Percentiles rank a stretch among this genome's conserved stretches.
Evolutionary conservation across 2,888 invertebrate genomes (phyloP).

Genomic region (Tyria jacobaeae): DNA sequence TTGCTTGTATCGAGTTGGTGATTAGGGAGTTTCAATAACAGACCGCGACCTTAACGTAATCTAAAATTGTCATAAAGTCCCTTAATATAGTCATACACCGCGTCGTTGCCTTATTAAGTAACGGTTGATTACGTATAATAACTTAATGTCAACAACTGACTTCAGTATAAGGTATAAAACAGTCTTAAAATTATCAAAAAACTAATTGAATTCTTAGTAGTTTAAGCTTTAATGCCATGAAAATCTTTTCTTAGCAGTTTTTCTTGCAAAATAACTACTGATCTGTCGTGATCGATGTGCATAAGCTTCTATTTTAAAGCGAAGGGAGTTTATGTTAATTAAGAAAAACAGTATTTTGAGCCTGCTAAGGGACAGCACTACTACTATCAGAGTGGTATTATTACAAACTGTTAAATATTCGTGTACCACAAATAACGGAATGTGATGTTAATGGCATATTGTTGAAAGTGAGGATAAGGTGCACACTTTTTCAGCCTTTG

Average conservation of each 20-base stretch:
- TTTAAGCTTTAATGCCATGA: conserved; percentile 15
- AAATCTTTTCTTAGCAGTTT: conserved; percentile 32
- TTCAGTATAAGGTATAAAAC: background rate
- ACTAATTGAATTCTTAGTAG: no score
- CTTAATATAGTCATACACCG: conserved; percentile 31
- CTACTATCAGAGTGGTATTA: conserved; percentile 58
- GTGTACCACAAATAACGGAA: conserved; percentile 41
- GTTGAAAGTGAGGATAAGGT: background rate
- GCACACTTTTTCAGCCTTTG: conserved; percentile 3
- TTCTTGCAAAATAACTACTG: conserved; percentile 42
- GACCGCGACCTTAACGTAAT: conserved; percentile 55
- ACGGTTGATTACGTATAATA: conserved; percentile 3
- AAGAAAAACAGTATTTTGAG: conserved; percentile 57
- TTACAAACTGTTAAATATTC: conserved; percentile 50
- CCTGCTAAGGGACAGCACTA: conserved; percentile 53
- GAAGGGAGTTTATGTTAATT: conserved; percentile 63
- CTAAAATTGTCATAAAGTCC: conserved; percentile 59
- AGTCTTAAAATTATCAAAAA: no score
- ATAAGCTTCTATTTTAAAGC: conserved; percentile 40
- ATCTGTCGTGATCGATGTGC: conserved; percentile 42
- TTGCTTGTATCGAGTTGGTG: conserved; percentile 75
- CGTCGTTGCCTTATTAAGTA: conserved; percentile 16
- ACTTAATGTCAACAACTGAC: background rate
- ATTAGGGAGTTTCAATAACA: conserved; percentile 76
- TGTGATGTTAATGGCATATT: conserved; percentile 19